Evolutionary conservation across 1,140 invertebrate genomes (phyloP).

Genomic region (Hetaerina americana): DNA sequence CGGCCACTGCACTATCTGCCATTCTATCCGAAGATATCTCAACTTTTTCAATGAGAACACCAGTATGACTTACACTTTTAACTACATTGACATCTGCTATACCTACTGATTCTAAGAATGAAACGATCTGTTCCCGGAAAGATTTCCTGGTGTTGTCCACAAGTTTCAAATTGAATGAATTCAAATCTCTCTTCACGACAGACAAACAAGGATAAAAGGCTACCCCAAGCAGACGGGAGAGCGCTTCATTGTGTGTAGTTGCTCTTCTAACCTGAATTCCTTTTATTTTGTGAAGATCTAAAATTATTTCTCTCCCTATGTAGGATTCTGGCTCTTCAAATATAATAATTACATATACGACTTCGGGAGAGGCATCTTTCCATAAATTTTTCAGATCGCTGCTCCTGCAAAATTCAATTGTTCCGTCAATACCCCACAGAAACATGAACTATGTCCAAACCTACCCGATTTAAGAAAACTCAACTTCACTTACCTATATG

Average conservation of each 20-base stretch:
- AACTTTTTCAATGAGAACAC: neutral
- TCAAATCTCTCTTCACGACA: slow-evolving; percentile 26
- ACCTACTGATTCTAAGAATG: slow-evolving; percentile 33
- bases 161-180: slow-evolving; percentile 3
- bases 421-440: no score
- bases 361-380: slow-evolving; percentile 26
- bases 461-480: slow-evolving; percentile 2
- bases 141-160: slow-evolving; percentile 21
- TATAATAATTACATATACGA: slow-evolving; percentile 39
- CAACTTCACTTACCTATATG: slow-evolving; percentile 34
- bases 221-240: slow-evolving; percentile 32
- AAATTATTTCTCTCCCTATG: slow-evolving; percentile 34
- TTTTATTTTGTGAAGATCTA: slow-evolving; percentile 43
- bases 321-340: slow-evolving; percentile 42
- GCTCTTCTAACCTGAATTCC: slow-evolving; percentile 39
- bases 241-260: slow-evolving; percentile 33
- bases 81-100: slow-evolving; percentile 18
- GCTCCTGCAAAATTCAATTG: slow-evolving; percentile 20
- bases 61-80: slow-evolving; percentile 18
- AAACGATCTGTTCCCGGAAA: slow-evolving; percentile 26
- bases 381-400: slow-evolving; percentile 28
- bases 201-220: slow-evolving; percentile 38
- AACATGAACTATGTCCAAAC: neutral
- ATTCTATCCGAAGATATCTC: slow-evolving; percentile 14
- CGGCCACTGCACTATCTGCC: slow-evolving; percentile 21